Evolutionary conservation across 1,140 invertebrate genomes (phyloP).

Genomic region (roundworm (Caenorhabditis elegans)): DNA sequence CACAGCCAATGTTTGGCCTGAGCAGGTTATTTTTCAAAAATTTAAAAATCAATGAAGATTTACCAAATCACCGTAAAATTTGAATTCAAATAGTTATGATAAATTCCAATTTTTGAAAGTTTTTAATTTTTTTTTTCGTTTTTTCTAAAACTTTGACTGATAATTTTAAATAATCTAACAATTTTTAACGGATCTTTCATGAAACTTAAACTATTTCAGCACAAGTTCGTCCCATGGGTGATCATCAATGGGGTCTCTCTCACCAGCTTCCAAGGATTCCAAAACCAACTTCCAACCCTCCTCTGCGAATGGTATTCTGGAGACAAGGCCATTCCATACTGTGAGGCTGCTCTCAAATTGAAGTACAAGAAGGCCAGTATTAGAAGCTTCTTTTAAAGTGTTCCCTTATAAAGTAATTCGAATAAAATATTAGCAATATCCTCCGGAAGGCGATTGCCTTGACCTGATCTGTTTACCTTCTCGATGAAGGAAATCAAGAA

Average conservation of each 20-base stretch:
- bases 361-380: conserved; percentile 30
- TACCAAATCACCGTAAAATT: too few relatives aligned
- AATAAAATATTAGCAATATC: not conserved
- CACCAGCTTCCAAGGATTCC: conserved; percentile 10
- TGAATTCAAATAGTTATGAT: too few relatives aligned
- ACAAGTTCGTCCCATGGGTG: conserved; percentile 38
- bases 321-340: conserved; percentile 44
- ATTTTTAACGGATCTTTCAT: too few relatives aligned
- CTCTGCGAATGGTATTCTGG: conserved; percentile 44
- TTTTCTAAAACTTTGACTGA: too few relatives aligned
- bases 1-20: conserved; percentile 41
- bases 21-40: too few relatives aligned
- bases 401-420: too few relatives aligned
- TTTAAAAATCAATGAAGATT: too few relatives aligned
- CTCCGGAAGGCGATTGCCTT: conserved; percentile 7
- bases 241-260: conserved; percentile 41
- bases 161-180: too few relatives aligned
- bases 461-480: not conserved
- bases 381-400: not conserved
- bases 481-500: not conserved
- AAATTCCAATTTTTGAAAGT: not conserved
- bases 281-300: conserved; percentile 34
- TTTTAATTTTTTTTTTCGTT: too few relatives aligned
- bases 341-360: not conserved
- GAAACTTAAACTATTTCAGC: too few relatives aligned